A percentile compares a stretch with the other conserved stretches of the same genome.
Conservation (phyloP, 2,113 vertebrate genomes). For the Vireo altiloquus region DNA sequence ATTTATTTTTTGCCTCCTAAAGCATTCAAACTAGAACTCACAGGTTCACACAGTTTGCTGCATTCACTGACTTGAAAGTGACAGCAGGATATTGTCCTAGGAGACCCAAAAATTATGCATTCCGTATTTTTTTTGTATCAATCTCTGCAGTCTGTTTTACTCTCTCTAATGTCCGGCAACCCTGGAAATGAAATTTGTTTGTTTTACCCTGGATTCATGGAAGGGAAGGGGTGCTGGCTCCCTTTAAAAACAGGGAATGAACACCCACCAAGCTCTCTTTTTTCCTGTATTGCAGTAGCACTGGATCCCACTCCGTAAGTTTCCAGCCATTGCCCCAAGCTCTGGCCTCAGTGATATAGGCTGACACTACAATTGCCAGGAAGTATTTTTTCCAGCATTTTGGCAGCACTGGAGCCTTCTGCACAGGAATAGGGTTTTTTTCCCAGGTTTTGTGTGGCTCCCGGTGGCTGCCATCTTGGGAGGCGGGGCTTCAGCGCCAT, state of each 20-base stretch:
- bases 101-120: not conserved
- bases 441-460: not conserved
- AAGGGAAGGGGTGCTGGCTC: not conserved
- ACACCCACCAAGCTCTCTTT: accelerated
- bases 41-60: not conserved
- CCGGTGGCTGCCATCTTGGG: too few species aligned
- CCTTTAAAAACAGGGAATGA: not conserved
- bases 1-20: not conserved
- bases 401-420: not conserved
- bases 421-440: too few species aligned
- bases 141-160: not conserved
- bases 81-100: not conserved
- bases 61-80: not conserved
- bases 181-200: accelerated
- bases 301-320: not conserved
- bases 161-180: not conserved
- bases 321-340: not conserved
- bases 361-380: not conserved
- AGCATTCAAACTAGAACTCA: not conserved
- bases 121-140: too few species aligned
- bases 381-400: not conserved
- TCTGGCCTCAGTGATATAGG: accelerated
- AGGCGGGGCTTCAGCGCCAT: too few species aligned
- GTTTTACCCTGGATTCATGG: too few species aligned
- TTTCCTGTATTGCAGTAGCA: accelerated